phyloP scores from a whole-genome alignment of 2,888 invertebrate species.

The Melanotus villosus region DNA sequence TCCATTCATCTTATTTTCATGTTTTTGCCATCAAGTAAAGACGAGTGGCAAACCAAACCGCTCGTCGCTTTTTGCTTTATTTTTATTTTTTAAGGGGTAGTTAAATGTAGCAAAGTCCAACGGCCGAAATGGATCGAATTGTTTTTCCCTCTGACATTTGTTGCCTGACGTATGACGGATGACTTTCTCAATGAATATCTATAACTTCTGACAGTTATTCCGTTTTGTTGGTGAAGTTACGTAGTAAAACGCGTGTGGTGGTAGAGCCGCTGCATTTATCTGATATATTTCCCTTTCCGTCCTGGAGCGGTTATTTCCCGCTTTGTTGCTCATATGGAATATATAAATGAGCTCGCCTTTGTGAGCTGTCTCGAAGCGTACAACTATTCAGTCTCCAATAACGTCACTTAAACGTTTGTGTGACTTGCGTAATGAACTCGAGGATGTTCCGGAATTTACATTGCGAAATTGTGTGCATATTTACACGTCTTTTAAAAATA shows the following conservation, averaged over 20 bases:
- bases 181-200: constrained; percentile 37
- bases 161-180: constrained; percentile 36
- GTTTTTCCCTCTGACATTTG: constrained; percentile 18
- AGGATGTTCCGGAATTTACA: constrained; percentile 42
- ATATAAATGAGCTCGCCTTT: constrained; percentile 38
- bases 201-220: constrained; percentile 40
- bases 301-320: constrained; percentile 45
- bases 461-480: constrained; percentile 32
- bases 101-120: constrained; percentile 24
- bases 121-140: constrained; percentile 23
- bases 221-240: constrained; percentile 21
- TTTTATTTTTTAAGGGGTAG: constrained; percentile 27
- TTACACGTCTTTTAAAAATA: constrained; percentile 37
- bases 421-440: constrained; percentile 42
- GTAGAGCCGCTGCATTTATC: constrained; percentile 37
- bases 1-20: constrained; percentile 52
- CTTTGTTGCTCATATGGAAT: constrained; percentile 47
- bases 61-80: constrained; percentile 34
- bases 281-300: constrained; percentile 38
- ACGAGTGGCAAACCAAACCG: constrained; percentile 42
- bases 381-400: constrained; percentile 40
- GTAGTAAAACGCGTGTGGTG: constrained; percentile 22
- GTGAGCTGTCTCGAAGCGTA: constrained; percentile 34
- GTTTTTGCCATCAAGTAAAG: constrained; percentile 46
- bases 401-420: constrained; percentile 44